Conservation (phyloP, 2,797 vertebrate species). For the Morelia viridis region DNA sequence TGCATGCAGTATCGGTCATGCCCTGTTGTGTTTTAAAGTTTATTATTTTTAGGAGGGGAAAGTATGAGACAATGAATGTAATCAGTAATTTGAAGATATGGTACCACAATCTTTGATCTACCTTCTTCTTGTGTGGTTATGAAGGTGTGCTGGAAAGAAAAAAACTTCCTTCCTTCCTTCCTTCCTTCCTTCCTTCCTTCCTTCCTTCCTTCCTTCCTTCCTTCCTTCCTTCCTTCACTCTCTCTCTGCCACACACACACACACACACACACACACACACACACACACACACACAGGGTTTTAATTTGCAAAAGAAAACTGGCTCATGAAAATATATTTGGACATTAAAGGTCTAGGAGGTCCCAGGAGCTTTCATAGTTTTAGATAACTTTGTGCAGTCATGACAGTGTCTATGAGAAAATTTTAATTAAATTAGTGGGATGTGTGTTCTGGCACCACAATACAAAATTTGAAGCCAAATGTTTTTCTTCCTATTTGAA, state of each 20-base stretch:
- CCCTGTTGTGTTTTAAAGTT: not conserved
- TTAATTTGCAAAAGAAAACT: slow-evolving; percentile 30
- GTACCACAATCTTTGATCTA: not conserved
- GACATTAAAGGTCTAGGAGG: not conserved
- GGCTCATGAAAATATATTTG: not conserved
- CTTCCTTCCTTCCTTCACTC: not conserved
- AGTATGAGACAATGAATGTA: slow-evolving; percentile 4
- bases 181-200: not conserved
- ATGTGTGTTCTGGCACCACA: not conserved
- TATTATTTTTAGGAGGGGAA: not conserved
- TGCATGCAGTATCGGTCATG: not conserved
- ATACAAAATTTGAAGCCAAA: not conserved
- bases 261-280: too few relatives aligned
- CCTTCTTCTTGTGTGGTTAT: not conserved
- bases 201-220: not conserved
- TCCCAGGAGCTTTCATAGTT: slow-evolving; percentile 34
- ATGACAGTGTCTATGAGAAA: slow-evolving; percentile 28
- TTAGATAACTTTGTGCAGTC: slow-evolving; percentile 8
- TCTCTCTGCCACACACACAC: not conserved
- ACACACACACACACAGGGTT: not conserved
- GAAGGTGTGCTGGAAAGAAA: slow-evolving; percentile 5
- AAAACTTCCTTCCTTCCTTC: not conserved
- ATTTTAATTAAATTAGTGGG: slow-evolving; percentile 44
- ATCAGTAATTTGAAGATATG: not conserved
- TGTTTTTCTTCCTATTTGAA: not conserved